Conservation (phyloP, 2,888 invertebrate genomes). For the Macaria liturata region DNA sequence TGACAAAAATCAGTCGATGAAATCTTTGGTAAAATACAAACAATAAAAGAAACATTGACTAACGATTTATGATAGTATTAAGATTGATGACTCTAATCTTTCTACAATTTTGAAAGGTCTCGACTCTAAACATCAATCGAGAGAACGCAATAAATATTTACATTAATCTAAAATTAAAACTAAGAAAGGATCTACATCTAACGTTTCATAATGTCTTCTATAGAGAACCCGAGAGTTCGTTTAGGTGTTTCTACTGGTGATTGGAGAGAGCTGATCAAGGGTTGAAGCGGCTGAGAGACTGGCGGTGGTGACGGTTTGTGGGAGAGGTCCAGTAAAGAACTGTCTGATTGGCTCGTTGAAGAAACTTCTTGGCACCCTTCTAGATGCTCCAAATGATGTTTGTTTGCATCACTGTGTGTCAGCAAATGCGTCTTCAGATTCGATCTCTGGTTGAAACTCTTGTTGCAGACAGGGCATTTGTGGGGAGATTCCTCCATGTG, state of each 20-base stretch:
- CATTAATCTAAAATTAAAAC: conserved; percentile 28
- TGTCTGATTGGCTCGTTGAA: conserved; percentile 77
- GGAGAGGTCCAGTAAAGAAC: conserved; percentile 81
- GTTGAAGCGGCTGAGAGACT: conserved; percentile 51
- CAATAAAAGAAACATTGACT: conserved; percentile 28
- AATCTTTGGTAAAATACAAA: conserved; percentile 37
- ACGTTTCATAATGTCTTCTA: conserved; percentile 95
- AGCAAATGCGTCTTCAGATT: conserved; percentile 95
- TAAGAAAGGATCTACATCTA: conserved; percentile 61
- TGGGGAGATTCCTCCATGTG: conserved; percentile 97
- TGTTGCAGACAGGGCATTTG: conserved; percentile 94
- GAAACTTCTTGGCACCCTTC: conserved; percentile 81
- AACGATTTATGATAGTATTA: conserved; percentile 27
- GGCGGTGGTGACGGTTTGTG: conserved; percentile 73
- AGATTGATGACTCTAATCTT: conserved; percentile 29
- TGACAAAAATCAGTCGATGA: conserved; percentile 36
- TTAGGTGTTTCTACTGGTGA: conserved; percentile 71
- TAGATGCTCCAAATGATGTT: conserved; percentile 75
- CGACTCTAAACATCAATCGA: conserved; percentile 31
- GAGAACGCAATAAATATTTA: conserved; percentile 43
- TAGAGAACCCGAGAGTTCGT: conserved; percentile 89
- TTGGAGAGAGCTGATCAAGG: conserved; percentile 55
- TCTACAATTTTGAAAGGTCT: conserved; percentile 13
- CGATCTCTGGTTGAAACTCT: conserved; percentile 95
- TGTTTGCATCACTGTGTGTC: conserved; percentile 90